A percentile compares a stretch with the other conserved stretches of the same genome.
Evolutionary conservation across 1,140 invertebrate genomes (phyloP).

Genomic region (Pentalonia nigronervosa): DNA sequence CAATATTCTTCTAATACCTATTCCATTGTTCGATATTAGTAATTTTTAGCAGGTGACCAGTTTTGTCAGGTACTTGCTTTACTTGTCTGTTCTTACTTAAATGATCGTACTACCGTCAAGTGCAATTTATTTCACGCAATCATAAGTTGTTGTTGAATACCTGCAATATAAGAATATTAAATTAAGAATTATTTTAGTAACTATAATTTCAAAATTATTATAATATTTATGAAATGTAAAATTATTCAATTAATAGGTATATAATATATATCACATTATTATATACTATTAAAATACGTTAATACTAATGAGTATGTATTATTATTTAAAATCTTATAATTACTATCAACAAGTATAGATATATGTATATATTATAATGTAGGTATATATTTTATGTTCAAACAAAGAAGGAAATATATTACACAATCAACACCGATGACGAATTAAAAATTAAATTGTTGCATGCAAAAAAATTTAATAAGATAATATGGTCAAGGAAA

Average conservation of each 20-base stretch:
- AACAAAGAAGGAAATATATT: neutral
- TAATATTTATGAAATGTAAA: neutral
- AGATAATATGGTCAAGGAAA: neutral
- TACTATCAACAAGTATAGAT: neutral
- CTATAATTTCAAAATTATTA: neutral
- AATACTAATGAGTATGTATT: neutral
- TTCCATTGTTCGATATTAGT: neutral
- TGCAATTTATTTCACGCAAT: neutral
- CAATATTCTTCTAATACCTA: neutral
- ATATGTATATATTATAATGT: neutral
- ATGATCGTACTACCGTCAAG: neutral
- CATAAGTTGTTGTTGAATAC: neutral
- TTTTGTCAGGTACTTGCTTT: neutral
- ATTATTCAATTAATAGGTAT: neutral
- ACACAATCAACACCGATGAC: neutral
- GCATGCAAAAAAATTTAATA: neutral
- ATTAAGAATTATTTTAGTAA: neutral
- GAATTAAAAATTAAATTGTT: neutral
- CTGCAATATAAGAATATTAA: neutral
- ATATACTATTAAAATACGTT: neutral
- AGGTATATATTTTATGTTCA: neutral
- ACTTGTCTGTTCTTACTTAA: neutral
- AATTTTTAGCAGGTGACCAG: neutral
- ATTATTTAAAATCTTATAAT: neutral
- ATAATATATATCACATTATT: too few species aligned